Evolutionary conservation across 1,140 invertebrate genomes (phyloP).

Genomic region (Musca domestica): DNA sequence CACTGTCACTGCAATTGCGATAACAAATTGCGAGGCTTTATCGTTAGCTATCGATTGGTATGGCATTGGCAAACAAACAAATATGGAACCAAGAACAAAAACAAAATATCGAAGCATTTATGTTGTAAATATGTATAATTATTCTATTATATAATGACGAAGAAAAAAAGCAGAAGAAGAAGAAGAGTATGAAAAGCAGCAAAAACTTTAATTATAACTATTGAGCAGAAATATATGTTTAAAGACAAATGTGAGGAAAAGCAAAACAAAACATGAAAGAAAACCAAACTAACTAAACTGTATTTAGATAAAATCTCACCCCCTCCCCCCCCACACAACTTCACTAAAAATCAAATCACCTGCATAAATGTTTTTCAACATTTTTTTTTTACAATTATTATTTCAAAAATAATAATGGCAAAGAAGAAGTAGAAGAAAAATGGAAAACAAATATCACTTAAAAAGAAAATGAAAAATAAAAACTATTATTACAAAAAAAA

Average conservation of each 20-base stretch:
- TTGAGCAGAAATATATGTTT: constrained; percentile 18
- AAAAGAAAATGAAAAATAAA: neutral
- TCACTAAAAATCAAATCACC: too few species aligned
- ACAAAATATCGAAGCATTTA: too few species aligned
- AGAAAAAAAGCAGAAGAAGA: neutral
- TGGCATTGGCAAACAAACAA: too few species aligned
- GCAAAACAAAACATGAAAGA: constrained; percentile 12
- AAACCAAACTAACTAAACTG: constrained; percentile 4
- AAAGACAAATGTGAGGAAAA: constrained; percentile 15
- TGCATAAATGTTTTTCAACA: too few species aligned
- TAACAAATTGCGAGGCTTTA: too few species aligned
- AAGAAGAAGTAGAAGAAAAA: constrained; percentile 1
- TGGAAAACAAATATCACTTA: neutral
- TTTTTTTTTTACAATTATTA: constrained; percentile 9
- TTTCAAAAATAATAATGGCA: constrained; percentile 18
- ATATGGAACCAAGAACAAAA: too few species aligned
- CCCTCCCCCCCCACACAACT: neutral
- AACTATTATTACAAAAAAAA: neutral
- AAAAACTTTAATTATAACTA: constrained; percentile 16
- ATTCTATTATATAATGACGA: neutral
- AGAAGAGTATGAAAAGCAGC: neutral
- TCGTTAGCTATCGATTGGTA: too few species aligned
- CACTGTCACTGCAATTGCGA: too few species aligned
- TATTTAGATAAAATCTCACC: constrained; percentile 16
- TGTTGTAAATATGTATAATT: too few species aligned